Conservation (phyloP, 2,888 invertebrate genomes). For the Pandemis cinnamomeana region DNA sequence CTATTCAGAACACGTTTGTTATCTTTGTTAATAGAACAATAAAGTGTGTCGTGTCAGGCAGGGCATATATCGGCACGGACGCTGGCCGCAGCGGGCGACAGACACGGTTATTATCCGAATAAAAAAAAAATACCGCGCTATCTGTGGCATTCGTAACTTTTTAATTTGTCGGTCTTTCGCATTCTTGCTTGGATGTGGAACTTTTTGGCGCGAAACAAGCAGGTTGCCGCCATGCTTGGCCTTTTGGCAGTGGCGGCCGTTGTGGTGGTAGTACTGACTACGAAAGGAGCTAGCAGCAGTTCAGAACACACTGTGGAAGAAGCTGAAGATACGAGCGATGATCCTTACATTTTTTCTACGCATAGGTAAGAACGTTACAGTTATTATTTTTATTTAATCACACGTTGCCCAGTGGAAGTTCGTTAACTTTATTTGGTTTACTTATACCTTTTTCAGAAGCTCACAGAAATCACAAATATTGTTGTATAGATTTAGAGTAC, state of each 20-base stretch:
- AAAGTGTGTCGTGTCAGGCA: slow-evolving; percentile 70
- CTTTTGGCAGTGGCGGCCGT: slow-evolving; percentile 67
- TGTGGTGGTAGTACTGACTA: slow-evolving; percentile 66
- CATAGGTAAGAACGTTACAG: slow-evolving; percentile 60
- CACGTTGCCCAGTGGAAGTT: no score
- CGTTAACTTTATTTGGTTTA: background rate
- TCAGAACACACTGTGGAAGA: slow-evolving; percentile 57
- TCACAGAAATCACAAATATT: no score
- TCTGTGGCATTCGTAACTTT: slow-evolving; percentile 15
- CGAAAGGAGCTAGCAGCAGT: slow-evolving; percentile 59
- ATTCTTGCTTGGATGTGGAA: slow-evolving; percentile 70
- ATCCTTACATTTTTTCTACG: slow-evolving; percentile 68
- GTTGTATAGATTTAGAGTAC: no score
- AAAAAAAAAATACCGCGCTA: slow-evolving; percentile 35
- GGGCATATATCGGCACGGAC: slow-evolving; percentile 67
- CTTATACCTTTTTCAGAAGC: background rate
- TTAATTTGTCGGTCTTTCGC: slow-evolving; percentile 21
- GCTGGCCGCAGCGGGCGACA: slow-evolving; percentile 54
- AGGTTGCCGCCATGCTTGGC: slow-evolving; percentile 76
- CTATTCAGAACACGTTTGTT: slow-evolving; percentile 60
- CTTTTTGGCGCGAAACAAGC: slow-evolving; percentile 75
- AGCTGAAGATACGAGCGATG: slow-evolving; percentile 70
- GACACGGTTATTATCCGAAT: slow-evolving; percentile 40
- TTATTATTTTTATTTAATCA: background rate
- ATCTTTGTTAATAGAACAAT: slow-evolving; percentile 76